Evolutionary conservation across 2,113 vertebrate species (phyloP), one percentile per base, ranked within the genome.

Genomic region (Chaenocephalus aceratus): DNA sequence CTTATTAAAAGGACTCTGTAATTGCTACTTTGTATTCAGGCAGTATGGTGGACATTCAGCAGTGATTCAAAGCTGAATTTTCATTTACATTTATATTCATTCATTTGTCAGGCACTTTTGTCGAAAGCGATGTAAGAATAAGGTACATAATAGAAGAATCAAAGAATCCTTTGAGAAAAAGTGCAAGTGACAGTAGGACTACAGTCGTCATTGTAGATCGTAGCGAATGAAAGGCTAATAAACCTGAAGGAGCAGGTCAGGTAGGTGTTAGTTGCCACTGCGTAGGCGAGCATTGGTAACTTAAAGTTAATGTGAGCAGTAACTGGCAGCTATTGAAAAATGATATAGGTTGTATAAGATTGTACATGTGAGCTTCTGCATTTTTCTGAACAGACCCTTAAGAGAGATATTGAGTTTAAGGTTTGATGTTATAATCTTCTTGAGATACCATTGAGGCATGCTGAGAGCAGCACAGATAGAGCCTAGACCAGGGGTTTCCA

Each of bases 1-100:
- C 58, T 67, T 66, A 61, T 51, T 52, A 41, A 70, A 59, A 74
- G 13, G 4, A 52, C 5, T 75, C 26, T 63, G 59, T 59, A 68
- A 71, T 54, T 69, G 36, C 64, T 70, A 8, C 64, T 74, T 82
- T 81, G 53, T 56, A 74, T 81, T 57, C 67, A 72, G 53, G 49
- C 56, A 53, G 44, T 26, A 58, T 21, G 14, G 34, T 67, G 26
- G 11, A 66, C 21, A 26, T 49, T 71, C 15, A 53, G 14, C 23
- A 10, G 15, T 46, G 46, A 66, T 26, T 48, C 53, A 44, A 30
- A 49, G 41, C n/a, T 70, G 54, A 63, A 69, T 83, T 77, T 83
- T 15, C 21, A 67, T 78, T 72, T 72, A 11, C 18, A 66, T 77
- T 56, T 45, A 44, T 36, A 36, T 36, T 41, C 36, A 41, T 75